A percentile compares a stretch with the other conserved stretches of the same genome.
phyloP scores from a whole-genome alignment of 2,797 vertebrate species.

The Rousettus madagascariensis region DNA sequence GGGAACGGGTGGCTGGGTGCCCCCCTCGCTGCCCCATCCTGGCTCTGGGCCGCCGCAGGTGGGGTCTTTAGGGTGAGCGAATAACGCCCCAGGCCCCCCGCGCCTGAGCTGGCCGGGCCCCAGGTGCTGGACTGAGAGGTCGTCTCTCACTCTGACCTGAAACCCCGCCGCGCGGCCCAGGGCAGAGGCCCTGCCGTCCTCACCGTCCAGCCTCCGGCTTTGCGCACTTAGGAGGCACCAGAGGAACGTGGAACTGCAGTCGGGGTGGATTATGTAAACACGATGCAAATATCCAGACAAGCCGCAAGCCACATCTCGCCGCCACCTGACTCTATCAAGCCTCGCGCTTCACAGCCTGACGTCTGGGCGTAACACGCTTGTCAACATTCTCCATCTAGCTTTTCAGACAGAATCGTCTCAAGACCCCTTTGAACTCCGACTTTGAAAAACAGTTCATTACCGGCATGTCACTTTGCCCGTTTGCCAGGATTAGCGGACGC shows the following conservation, averaged over 20 bases:
- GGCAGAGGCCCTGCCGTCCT: not conserved
- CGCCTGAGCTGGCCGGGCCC: too few species aligned
- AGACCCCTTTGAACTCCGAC: not conserved
- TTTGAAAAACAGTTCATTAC: not conserved
- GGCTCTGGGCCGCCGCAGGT: not conserved
- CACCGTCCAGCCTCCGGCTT: rapidly evolving
- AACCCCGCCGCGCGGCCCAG: too few species aligned
- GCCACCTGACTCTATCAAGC: too few species aligned
- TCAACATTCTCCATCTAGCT: not conserved
- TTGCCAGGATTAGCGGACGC: not conserved
- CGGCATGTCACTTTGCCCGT: not conserved
- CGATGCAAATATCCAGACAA: too few species aligned
- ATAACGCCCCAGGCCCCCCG: too few species aligned
- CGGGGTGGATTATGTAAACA: not conserved
- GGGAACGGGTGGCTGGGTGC: not conserved
- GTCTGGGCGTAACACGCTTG: rapidly evolving
- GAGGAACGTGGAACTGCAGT: not conserved
- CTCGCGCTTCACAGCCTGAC: too few species aligned
- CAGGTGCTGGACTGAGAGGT: too few species aligned
- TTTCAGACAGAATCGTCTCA: not conserved
- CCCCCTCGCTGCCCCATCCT: too few species aligned
- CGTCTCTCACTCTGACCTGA: too few species aligned
- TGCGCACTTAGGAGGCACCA: too few species aligned
- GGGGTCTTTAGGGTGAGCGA: not conserved
- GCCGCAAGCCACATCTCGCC: rapidly evolving